phyloP scores from a whole-genome alignment of 2,888 invertebrate species.

The Cheilosia vulpina region DNA sequence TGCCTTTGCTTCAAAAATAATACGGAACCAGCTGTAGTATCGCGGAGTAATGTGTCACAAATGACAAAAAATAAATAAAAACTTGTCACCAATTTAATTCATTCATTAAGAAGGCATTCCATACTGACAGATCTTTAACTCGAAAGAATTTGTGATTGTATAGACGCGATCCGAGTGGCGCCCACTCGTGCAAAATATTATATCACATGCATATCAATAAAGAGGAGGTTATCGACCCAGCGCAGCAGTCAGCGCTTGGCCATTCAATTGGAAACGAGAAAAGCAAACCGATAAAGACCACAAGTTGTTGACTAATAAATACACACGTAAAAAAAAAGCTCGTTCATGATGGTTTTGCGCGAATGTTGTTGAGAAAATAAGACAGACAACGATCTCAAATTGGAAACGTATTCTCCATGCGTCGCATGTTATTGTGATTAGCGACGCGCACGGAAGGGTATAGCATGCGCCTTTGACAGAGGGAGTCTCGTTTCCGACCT shows the following conservation, averaged over 20 bases:
- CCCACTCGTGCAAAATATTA: constrained; percentile 47
- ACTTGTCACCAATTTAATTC: constrained; percentile 18
- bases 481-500: background rate
- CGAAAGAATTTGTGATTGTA: background rate
- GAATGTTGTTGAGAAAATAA: background rate
- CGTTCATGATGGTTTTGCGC: constrained; percentile 15
- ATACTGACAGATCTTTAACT: background rate
- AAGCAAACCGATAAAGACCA: constrained; percentile 32
- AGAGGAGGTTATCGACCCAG: constrained; percentile 55
- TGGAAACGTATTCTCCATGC: constrained; percentile 12
- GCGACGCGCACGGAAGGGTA: background rate
- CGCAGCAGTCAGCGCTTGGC: background rate
- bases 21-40: constrained; percentile 25
- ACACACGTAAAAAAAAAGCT: background rate
- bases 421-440: background rate
- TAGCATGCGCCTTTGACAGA: background rate
- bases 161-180: constrained; percentile 32
- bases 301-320: constrained; percentile 43
- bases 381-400: background rate
- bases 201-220: constrained; percentile 48
- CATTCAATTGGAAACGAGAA: constrained; percentile 16
- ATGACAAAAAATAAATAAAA: background rate
- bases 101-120: constrained; percentile 6
- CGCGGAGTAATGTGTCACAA: constrained; percentile 1
- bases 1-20: constrained; percentile 8